Base-by-base conservation (phyloP, 1,140 invertebrate species). In the Magallana angulata region DNA sequence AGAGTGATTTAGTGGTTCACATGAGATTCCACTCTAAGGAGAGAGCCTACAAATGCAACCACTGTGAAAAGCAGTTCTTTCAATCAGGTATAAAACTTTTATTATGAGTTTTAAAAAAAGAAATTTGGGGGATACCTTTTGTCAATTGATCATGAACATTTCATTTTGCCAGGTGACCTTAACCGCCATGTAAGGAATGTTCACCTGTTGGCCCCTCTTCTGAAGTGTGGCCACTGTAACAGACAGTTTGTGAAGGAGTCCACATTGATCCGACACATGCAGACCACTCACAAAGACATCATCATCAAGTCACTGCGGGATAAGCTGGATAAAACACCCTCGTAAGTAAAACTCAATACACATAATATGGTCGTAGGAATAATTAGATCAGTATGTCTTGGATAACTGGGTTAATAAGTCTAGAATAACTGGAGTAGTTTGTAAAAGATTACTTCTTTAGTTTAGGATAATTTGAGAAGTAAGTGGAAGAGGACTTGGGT, bases 1-100 rank as follows among this genome's bases (percentile, higher is more conserved):
- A 91, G 30, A 93, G 92, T 91, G 94, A 94, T 87, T 87, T 94
- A 76, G 91, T 93, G 7, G 93, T 93, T 59, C 94, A 94, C 82
- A 91, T 93, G 90, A 88, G 94, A 82, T 94, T 94, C 84, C 94
- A 94, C 84, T 93, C 92, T 59, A 94, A 93, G 87, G 93, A 94
- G 71, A 92, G 92, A 87, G 90, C 90, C 1, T 94, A 94, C 89
- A 89, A 91, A 30, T 94, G 94, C 90, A 86, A 88, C 36, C 88
- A 91, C 80, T 94, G 94, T 92, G 89, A 87, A n/a, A 94, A 93
- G 88, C 91, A 91, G n/a, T 94, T 94, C 88, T 94, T 90, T 76
- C 94, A 94, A 88, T 91, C 92, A 90, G 94, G 94, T 94, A 83
- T 9, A 1, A 48, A 48, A 48, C 36, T 48, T 5, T 24, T 48